Evolutionary conservation across 2,797 vertebrate genomes (phyloP), one percentile per base, ranked within the genome.

Genomic region (Lutjanus argentimaculatus): DNA sequence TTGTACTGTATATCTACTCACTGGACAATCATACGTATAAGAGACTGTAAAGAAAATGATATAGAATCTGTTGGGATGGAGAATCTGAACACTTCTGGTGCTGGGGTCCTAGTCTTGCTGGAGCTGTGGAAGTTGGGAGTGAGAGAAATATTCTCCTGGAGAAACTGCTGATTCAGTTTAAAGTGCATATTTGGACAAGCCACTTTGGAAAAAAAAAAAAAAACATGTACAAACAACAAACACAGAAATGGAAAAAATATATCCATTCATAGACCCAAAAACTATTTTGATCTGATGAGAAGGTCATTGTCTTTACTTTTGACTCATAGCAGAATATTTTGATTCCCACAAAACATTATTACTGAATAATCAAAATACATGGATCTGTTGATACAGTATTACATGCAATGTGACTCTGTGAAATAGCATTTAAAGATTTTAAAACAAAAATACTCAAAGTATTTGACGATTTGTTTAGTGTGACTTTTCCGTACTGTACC

Each of bases 1-100:
- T 93, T 90, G 94, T 94, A 95, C 94, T 95, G 94, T 95, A 94
- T 91, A 95, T 93, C 87, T 92, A 90, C 87, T 93, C 91, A 95
- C 92, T 94, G 95, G 95, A 95, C 95, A 96, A 96, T 96, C 95
- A 95, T 88, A 82, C 68, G 86, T 93, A 90, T 87, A 86, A 91
- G 82, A 89, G 90, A 89, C 87, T 92, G 85, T 89, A 94, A 91
- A 93, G 85, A 91, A 89, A 88, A 91, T 81, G 72, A 86, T 82
- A 90, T 75, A 75, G 80, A 88, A 90, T 86, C 66, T 84, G 80
- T 84, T 49, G 67, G 77, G 75, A 79, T 68, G 72, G 85, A 83
- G 75, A 89, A 92, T 87, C 80, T 77, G 75, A 90, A 88, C 79
- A 90, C 80, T 89, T 87, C 77, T 77, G 79, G 87, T 91, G 87